A percentile compares a stretch with the other conserved stretches of the same genome.
Conservation (phyloP, 2,888 invertebrate genomes). For the Trachelus troglodyta region DNA sequence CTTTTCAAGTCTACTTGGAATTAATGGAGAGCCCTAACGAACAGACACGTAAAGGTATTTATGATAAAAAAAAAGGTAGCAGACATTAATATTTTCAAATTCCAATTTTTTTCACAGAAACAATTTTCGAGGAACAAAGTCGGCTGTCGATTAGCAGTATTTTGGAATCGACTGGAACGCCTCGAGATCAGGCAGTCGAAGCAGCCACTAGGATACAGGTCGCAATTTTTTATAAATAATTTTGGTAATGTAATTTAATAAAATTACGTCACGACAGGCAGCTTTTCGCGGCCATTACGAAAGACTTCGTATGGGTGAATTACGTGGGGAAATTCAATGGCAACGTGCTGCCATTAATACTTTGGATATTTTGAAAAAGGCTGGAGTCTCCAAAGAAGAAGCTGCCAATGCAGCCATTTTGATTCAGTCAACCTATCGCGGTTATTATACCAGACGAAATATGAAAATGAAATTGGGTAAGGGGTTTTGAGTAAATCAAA, state of each 20-base stretch:
- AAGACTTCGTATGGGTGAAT: slow-evolving; percentile 44
- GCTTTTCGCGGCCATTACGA: slow-evolving; percentile 56
- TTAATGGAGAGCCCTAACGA: slow-evolving; percentile 37
- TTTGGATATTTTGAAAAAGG: slow-evolving; percentile 48
- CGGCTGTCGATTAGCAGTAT: slow-evolving; percentile 43
- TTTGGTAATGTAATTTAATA: neutral
- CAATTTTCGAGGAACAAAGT: slow-evolving; percentile 29
- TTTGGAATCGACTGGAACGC: slow-evolving; percentile 43
- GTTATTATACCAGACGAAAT: slow-evolving; percentile 48
- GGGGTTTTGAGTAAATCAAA: neutral
- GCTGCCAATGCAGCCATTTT: slow-evolving; percentile 41
- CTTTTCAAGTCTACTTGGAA: slow-evolving; percentile 52
- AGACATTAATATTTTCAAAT: slow-evolving; percentile 7
- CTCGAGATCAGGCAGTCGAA: slow-evolving; percentile 37
- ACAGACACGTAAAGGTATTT: slow-evolving; percentile 35
- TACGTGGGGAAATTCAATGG: slow-evolving; percentile 53
- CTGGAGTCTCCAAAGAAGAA: slow-evolving; percentile 48
- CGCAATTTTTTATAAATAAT: neutral
- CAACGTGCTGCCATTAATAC: slow-evolving; percentile 52
- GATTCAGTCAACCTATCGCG: slow-evolving; percentile 51
- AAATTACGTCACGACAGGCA: slow-evolving; percentile 29
- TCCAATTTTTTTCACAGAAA: slow-evolving; percentile 4
- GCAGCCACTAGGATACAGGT: slow-evolving; percentile 57
- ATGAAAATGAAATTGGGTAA: slow-evolving; percentile 23
- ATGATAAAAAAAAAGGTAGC: neutral